Percentiles rank a stretch among this genome's conserved stretches.
phyloP scores from a whole-genome alignment of 2,113 vertebrate species.

The Dicentrarchus labrax region DNA sequence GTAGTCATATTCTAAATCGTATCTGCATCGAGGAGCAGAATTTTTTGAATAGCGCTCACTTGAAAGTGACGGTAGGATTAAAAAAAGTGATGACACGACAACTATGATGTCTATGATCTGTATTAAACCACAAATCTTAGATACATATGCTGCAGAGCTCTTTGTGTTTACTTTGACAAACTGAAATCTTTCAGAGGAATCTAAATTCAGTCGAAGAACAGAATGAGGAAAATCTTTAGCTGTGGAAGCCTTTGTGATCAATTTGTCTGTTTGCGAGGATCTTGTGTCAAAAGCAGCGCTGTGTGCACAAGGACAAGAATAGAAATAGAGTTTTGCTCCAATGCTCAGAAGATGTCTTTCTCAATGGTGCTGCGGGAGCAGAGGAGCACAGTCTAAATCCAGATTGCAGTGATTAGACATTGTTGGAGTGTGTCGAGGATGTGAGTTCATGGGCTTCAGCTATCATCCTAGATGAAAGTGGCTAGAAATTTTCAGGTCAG shows the following conservation, averaged over 20 bases:
- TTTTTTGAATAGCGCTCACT: constrained; percentile 17
- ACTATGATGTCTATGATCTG: constrained; percentile 12
- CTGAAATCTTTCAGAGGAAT: constrained; percentile 29
- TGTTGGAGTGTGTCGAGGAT: constrained; percentile 16
- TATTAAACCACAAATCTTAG: constrained; percentile 27
- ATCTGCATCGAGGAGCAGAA: constrained; percentile 11
- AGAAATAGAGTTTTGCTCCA: constrained; percentile 60
- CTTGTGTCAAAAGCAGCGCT: constrained; percentile 35
- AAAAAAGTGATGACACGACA: constrained; percentile 1
- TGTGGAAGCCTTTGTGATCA: constrained; percentile 30
- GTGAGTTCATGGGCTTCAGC: constrained; percentile 30
- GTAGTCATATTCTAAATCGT: constrained; percentile 1
- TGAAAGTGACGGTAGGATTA: neutral
- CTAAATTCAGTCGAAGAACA: constrained; percentile 32
- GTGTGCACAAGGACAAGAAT: constrained; percentile 50
- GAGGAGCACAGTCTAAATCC: constrained; percentile 35
- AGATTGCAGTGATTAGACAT: constrained; percentile 48
- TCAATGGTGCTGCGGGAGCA: constrained; percentile 32
- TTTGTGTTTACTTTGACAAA: constrained; percentile 34
- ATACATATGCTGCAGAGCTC: constrained; percentile 2
- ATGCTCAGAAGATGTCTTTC: constrained; percentile 58
- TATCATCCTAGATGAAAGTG: constrained; percentile 16
- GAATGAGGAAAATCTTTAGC: constrained; percentile 14
- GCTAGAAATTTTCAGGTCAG: constrained; percentile 25
- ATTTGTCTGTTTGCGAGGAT: constrained; percentile 33